Conservation (phyloP, 64 coral and sea anemone species). For the Actinia tenebrosa region DNA sequence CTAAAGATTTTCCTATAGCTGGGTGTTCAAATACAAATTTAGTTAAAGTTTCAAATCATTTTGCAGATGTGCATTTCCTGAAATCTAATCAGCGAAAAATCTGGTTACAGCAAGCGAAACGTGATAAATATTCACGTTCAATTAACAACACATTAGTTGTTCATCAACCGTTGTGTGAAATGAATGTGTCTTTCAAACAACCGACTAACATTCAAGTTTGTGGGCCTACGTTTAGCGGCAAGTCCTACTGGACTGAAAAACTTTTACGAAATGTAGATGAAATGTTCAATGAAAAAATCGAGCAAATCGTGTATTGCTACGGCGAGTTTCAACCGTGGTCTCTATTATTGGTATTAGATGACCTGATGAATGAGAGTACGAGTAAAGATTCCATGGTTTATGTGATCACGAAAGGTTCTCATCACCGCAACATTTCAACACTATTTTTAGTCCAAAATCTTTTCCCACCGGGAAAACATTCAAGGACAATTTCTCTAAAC, state of each 20-base stretch:
- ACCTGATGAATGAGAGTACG: constrained; percentile 8
- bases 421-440: not conserved
- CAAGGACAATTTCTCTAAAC: constrained; percentile 10
- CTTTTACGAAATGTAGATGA: not conserved
- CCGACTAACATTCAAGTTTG: constrained; percentile 19
- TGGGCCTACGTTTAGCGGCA: not conserved
- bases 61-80: too few relatives aligned
- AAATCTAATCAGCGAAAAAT: too few relatives aligned
- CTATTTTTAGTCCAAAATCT: constrained; percentile 13
- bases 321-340: not conserved
- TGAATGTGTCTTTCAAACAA: constrained; percentile 18
- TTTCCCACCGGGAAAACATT: constrained; percentile 10
- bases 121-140: not conserved
- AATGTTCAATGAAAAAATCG: not conserved
- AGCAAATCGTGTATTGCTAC: constrained; percentile 11
- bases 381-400: constrained; percentile 1
- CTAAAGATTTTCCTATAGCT: too few relatives aligned
- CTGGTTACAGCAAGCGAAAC: not conserved
- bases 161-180: not conserved
- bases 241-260: too few relatives aligned
- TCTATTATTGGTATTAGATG: constrained; percentile 8
- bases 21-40: too few relatives aligned
- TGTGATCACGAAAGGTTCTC: constrained; percentile 7
- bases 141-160: not conserved
- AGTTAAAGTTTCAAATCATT: too few relatives aligned